Evolutionary conservation across 2,888 invertebrate genomes (phyloP), one percentile per base, ranked within the genome.

Genomic region (Colletes collaris): DNA sequence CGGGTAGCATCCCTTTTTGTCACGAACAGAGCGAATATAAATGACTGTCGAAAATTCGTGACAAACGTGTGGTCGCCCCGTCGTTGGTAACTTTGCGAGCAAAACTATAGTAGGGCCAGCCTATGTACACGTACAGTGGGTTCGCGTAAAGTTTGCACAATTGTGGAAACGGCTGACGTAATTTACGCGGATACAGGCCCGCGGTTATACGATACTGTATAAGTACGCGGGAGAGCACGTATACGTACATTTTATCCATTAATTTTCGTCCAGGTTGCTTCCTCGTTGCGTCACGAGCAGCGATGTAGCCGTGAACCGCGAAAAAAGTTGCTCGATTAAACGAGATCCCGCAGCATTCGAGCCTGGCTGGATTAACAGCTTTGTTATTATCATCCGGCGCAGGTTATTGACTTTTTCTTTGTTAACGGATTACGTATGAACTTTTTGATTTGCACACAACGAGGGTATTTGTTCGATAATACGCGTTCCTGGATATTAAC

Each of bases 241-340:
- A 64, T 82, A 74, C 72, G 72, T 82, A 85, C 76, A 66, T 80
- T 79, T 78, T 76, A 66, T 73, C 88, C 87, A 88, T 88, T 88
- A 88, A 88, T 88, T 88, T 87, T 84, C 85, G 84, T 86, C 84
- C 85, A 73, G 68, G 80, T 81, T 80, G 82, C 69, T 88, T 84
- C 76, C 82, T 77, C 77, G 80, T 73, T 69, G 74, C 71, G 88
- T 86, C 87, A 84, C 84, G 49, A 74, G 58, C 88, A 88, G 87
- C 78, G 56, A 79, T 84, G 84, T 87, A 84, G 77, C 76, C 66
- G 70, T 72, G 83, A 82, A 78, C 74, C 77, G 73, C 73, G 81
- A 75, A 75, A 75, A 75, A 63, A 67, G 80, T 85, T 83, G 82
- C 79, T 71, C 87, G 85, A 86, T 88, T 87, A 87, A 88, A 86